These are phyloP conservation scores for Zosterops lateralis DNA, from an alignment of 2,113 vertebrate species.

Conservation along the genomic window DNA sequence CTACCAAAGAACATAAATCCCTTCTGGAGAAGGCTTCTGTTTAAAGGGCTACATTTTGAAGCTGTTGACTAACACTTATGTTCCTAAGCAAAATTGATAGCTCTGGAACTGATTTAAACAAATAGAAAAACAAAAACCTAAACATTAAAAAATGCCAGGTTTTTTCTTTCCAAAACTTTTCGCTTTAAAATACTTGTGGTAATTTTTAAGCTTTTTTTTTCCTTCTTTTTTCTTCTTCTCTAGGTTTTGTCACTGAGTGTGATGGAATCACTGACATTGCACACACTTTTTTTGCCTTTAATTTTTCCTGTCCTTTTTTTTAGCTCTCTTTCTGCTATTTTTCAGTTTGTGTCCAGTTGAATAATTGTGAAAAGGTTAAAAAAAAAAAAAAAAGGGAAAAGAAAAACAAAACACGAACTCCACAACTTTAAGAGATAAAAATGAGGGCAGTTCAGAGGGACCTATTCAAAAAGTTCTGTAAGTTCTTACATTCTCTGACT, in stretches of 20 bases:
- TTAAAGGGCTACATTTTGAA: slow-evolving; percentile 2
- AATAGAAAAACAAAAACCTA: not conserved
- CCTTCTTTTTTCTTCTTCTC: not conserved
- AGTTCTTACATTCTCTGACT: not conserved
- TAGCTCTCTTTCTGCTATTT: not conserved
- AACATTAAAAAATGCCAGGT: not conserved
- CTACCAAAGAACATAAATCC: not conserved
- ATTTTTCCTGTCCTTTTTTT: not conserved
- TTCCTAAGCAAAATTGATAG: not conserved
- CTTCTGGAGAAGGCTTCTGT: not conserved
- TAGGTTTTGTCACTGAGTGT: not conserved
- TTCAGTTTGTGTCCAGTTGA: not conserved
- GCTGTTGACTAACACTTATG: not conserved
- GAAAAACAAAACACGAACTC: accelerated
- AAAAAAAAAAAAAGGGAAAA: not conserved
- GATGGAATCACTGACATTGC: not conserved
- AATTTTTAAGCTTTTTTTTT: not conserved
- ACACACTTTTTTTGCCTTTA: accelerated
- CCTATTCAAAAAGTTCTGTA: not conserved
- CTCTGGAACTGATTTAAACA: not conserved
- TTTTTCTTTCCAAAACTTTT: not conserved
- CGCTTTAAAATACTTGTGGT: not conserved
- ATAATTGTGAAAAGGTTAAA: not conserved
- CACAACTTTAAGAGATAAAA: not conserved
- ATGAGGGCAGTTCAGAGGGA: not conserved